Conservation (phyloP, 2,888 invertebrate genomes). For the Carcina quercana region DNA sequence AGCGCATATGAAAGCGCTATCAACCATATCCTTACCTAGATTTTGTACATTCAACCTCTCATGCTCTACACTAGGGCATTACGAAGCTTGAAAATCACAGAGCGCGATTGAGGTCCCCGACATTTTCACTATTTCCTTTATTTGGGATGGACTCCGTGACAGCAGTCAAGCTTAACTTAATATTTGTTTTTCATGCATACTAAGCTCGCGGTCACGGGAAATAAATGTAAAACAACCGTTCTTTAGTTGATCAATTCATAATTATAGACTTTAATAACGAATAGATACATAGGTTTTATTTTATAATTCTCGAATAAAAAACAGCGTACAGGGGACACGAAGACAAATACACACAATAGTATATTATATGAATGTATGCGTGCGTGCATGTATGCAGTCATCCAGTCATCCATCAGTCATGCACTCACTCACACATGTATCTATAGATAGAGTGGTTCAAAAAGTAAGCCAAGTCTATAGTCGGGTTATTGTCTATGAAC, state of each 20-base stretch:
- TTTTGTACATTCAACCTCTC: too few species aligned
- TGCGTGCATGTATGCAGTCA: not conserved
- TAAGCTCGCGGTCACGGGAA: slow-evolving; percentile 20
- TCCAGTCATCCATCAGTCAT: too few species aligned
- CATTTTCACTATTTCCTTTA: slow-evolving; percentile 25
- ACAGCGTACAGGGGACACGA: slow-evolving; percentile 34
- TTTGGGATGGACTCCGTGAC: slow-evolving; percentile 21
- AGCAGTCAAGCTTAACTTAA: slow-evolving; percentile 31
- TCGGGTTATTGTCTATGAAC: too few species aligned
- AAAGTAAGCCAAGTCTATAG: too few species aligned
- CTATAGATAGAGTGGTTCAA: too few species aligned
- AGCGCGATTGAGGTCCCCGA: slow-evolving; percentile 20
- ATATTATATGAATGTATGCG: too few species aligned
- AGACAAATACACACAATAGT: slow-evolving; percentile 33
- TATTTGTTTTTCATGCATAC: slow-evolving; percentile 18
- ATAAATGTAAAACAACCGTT: slow-evolving; percentile 11
- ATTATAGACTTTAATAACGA: slow-evolving; percentile 9
- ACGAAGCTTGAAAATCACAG: slow-evolving; percentile 25
- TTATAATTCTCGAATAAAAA: slow-evolving; percentile 24
- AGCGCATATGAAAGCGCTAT: too few species aligned
- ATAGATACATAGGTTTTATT: slow-evolving; percentile 14
- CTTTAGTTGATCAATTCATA: slow-evolving; percentile 22
- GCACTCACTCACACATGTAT: too few species aligned
- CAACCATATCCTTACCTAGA: too few species aligned
- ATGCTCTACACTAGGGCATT: too few species aligned